These are phyloP conservation scores for Ibycter americanus DNA, from an alignment of 2,797 vertebrate genomes.

Conservation along the genomic window DNA sequence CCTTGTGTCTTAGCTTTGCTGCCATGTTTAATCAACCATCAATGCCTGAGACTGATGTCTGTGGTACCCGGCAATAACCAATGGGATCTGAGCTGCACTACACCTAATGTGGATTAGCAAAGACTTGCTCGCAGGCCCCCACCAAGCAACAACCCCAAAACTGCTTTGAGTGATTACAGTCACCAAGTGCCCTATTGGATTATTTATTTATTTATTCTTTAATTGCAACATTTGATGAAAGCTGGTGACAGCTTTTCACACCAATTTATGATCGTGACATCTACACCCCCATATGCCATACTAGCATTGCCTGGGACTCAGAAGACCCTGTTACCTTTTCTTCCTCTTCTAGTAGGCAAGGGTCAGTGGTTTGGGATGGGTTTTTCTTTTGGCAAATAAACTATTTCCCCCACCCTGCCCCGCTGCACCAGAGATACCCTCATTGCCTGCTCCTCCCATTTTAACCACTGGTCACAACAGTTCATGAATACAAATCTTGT, in stretches of 20 bases:
- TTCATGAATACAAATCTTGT: neutral
- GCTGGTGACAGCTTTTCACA: neutral
- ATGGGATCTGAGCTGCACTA: neutral
- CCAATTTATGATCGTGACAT: neutral
- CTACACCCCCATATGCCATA: neutral
- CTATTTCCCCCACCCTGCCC: neutral
- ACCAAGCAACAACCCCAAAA: neutral
- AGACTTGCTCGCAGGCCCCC: neutral
- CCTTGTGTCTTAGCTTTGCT: neutral
- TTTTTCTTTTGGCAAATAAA: neutral
- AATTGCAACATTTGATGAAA: neutral
- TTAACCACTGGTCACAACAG: neutral
- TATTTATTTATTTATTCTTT: neutral
- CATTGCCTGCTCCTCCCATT: neutral
- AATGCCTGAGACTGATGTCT: neutral
- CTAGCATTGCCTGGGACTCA: neutral
- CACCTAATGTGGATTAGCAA: neutral
- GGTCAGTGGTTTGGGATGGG: neutral
- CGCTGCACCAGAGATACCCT: neutral
- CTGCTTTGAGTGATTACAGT: neutral
- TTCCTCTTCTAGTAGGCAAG: neutral
- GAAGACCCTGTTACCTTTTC: neutral
- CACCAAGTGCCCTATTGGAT: neutral
- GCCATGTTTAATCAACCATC: neutral
- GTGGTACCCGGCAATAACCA: neutral